These are phyloP conservation scores for Sebastolobus alascanus DNA, from an alignment of 2,797 vertebrate species.

Conservation along the genomic window DNA sequence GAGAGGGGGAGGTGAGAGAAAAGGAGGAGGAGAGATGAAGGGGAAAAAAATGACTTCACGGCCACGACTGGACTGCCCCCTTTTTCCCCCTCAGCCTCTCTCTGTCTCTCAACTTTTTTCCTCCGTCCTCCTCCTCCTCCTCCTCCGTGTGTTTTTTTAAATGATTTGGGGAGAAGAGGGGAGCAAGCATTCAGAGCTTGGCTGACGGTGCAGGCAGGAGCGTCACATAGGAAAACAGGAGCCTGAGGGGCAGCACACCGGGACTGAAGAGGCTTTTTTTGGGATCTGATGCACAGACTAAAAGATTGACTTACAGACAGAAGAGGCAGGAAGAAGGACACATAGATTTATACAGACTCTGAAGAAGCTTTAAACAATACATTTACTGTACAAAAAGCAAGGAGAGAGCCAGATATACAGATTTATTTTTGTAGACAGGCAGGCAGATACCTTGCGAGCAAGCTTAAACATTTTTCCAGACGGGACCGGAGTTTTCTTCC, in stretches of 20 bases:
- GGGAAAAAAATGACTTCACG: slow-evolving; percentile 79
- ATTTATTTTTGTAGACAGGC: slow-evolving; percentile 45
- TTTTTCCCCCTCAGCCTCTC: slow-evolving; percentile 81
- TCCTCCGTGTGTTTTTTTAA: slow-evolving; percentile 71
- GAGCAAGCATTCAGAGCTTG: slow-evolving; percentile 79
- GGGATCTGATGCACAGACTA: slow-evolving; percentile 66
- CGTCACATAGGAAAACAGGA: slow-evolving; percentile 71
- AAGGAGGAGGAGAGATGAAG: slow-evolving; percentile 77
- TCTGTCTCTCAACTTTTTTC: slow-evolving; percentile 76
- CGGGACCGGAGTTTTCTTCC: slow-evolving; percentile 42
- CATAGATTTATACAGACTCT: slow-evolving; percentile 19
- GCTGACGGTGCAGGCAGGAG: slow-evolving; percentile 83
- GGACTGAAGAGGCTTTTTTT: slow-evolving; percentile 52
- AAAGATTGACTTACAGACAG: slow-evolving; percentile 48
- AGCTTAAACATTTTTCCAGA: slow-evolving; percentile 52
- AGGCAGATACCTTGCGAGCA: slow-evolving; percentile 34
- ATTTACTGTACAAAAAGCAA: slow-evolving; percentile 27
- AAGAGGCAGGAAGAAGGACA: slow-evolving; percentile 37
- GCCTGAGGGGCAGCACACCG: slow-evolving; percentile 68
- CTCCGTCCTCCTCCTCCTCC: slow-evolving; percentile 46
- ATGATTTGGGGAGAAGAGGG: slow-evolving; percentile 84
- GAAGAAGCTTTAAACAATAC: slow-evolving; percentile 17
- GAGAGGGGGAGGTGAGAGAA: slow-evolving; percentile 69
- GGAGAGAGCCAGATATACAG: slow-evolving; percentile 28
- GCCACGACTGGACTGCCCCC: slow-evolving; percentile 84